A percentile compares a stretch with the other conserved stretches of the same genome.
phyloP scores from a whole-genome alignment of 2,888 invertebrate genomes.

The Meghimatium bilineatum region DNA sequence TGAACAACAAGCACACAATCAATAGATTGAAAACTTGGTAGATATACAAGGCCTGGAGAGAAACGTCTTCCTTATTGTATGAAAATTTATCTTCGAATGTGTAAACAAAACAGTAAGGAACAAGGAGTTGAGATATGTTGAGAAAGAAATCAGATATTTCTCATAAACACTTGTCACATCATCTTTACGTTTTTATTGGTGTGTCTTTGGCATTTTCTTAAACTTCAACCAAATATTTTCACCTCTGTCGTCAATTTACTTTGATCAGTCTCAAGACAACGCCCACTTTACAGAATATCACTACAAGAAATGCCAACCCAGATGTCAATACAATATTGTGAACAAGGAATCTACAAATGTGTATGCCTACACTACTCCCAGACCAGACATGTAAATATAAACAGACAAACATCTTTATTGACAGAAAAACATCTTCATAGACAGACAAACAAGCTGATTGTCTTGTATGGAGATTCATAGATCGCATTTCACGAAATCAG shows the following conservation, averaged over 20 bases:
- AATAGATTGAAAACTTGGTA: too few relatives aligned
- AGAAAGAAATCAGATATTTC: neutral
- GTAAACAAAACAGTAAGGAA: neutral
- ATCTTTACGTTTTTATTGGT: neutral
- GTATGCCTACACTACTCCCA: neutral
- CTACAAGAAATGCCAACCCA: neutral
- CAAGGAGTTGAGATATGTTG: neutral
- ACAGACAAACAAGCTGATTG: neutral
- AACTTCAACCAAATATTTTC: neutral
- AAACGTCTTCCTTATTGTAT: neutral
- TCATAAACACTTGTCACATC: neutral
- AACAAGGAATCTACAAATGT: neutral
- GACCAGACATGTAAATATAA: constrained; percentile 3
- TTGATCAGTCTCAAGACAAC: neutral
- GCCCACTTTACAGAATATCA: neutral
- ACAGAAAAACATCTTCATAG: neutral
- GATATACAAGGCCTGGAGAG: too few relatives aligned
- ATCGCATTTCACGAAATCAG: neutral
- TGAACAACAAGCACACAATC: too few relatives aligned
- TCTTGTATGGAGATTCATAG: neutral
- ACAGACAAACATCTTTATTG: neutral
- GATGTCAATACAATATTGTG: neutral
- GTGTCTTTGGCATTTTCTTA: neutral
- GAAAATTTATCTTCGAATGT: neutral
- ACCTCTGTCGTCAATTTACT: neutral